A percentile compares a stretch with the other conserved stretches of the same genome.
These are phyloP conservation scores for Rhinella marina DNA, from an alignment of 2,797 vertebrate genomes.

Conservation along the genomic window DNA sequence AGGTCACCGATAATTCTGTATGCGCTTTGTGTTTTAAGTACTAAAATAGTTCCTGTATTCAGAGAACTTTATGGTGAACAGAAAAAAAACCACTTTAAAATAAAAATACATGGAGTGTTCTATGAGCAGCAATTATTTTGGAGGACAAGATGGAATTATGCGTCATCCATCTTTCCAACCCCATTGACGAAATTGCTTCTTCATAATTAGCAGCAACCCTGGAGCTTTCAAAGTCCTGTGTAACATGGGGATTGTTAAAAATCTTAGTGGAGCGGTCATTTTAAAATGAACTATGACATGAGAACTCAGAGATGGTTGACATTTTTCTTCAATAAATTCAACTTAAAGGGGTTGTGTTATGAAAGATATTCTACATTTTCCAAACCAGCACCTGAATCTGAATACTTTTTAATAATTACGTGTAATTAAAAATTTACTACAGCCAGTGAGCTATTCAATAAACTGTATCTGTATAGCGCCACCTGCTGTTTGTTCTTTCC, in stretches of 20 bases:
- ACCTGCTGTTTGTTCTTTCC: too few species aligned
- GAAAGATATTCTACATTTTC: too few species aligned
- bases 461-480: too few species aligned
- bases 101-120: slow-evolving; percentile 34
- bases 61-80: slow-evolving; percentile 21
- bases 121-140: not conserved
- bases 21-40: slow-evolving; percentile 36
- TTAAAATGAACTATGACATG: too few species aligned
- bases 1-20: slow-evolving; percentile 54
- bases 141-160: not conserved
- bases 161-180: not conserved
- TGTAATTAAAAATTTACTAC: too few species aligned
- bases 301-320: too few species aligned
- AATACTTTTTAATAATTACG: too few species aligned
- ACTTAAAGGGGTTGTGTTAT: too few species aligned
- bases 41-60: slow-evolving; percentile 23
- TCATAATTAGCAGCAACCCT: not conserved
- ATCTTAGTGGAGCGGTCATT: not conserved
- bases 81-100: not conserved
- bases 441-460: too few species aligned
- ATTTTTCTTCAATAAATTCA: not conserved
- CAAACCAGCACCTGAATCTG: too few species aligned
- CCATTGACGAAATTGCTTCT: not conserved
- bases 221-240: too few species aligned
- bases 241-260: not conserved